Percentiles rank a stretch among this genome's conserved stretches.
Evolutionary conservation across 2,888 invertebrate genomes (phyloP).

Genomic region (Alentia gelatinosa): DNA sequence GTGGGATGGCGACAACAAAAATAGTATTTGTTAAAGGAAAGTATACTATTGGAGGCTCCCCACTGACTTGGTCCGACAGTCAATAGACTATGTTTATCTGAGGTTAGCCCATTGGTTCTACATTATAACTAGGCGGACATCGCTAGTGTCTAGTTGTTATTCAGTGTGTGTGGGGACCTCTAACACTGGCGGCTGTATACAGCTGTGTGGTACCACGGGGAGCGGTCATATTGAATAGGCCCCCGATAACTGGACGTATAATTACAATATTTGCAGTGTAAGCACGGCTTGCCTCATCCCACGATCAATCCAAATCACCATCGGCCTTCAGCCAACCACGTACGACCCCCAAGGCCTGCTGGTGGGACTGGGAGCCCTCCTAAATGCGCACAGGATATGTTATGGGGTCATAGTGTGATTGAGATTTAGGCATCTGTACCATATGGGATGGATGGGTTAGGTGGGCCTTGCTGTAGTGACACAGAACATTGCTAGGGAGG

Average conservation of each 20-base stretch:
- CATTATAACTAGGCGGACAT: too few relatives aligned
- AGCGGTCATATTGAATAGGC: neutral
- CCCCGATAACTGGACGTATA: conserved; percentile 25
- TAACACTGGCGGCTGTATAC: neutral
- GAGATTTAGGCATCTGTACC: too few relatives aligned
- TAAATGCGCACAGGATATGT: too few relatives aligned
- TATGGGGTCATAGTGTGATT: too few relatives aligned
- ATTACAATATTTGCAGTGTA: conserved; percentile 37
- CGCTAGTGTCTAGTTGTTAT: too few relatives aligned
- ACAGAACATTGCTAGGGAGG: neutral
- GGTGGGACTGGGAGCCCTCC: neutral
- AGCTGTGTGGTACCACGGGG: neutral
- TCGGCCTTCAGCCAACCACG: neutral
- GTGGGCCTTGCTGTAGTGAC: neutral
- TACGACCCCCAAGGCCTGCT: neutral
- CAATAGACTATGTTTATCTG: too few relatives aligned
- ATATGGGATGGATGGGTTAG: neutral
- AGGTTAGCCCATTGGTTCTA: too few relatives aligned
- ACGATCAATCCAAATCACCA: neutral
- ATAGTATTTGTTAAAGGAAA: too few relatives aligned
- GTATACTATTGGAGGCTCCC: too few relatives aligned
- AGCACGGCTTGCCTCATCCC: neutral
- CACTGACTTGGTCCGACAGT: too few relatives aligned
- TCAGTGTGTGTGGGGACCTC: neutral
- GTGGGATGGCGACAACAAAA: too few relatives aligned